Base-by-base conservation (phyloP, 1,140 invertebrate species). In the Pissodes strobi region DNA sequence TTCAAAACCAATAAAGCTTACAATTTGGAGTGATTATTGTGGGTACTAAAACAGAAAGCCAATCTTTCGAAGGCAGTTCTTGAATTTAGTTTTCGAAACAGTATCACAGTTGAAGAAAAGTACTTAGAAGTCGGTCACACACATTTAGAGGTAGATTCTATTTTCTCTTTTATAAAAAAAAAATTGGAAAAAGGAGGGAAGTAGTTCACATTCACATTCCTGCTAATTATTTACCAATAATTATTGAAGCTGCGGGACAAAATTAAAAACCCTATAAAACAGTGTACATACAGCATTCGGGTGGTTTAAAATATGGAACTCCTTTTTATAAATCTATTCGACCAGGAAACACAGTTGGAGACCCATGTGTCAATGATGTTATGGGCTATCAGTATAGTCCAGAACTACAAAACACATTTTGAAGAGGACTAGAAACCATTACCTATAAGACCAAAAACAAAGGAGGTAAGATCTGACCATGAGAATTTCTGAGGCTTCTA, bases 111-210 rank as follows among this genome's bases (percentile, higher is more conserved):
- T 58, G 49, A 41, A 5, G 38, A 58, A 58, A 58, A 46, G 22
- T 58, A 58, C 17, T 18, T 58, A n/a, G 56, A 58, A 22, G 56
- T 46, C n/a, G 56, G 41, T n/a, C 56, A 46, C 1, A 58, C 56
- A 12, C 56, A 58, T 5, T 45, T 58, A 39, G 56, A n/a, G n/a
- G n/a, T n/a, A n/a, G n/a, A n/a, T n/a, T 30, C 27, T 12, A n/a
- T n/a, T n/a, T n/a, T n/a, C n/a, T n/a, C n/a, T n/a, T n/a, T n/a
- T n/a, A n/a, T n/a, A n/a, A n/a, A n/a, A n/a, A n/a, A n/a, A n/a
- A n/a, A n/a, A n/a, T n/a, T n/a, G n/a, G n/a, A n/a, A n/a, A n/a
- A n/a, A n/a, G n/a, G n/a, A n/a, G n/a, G n/a, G n/a, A n/a, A n/a
- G n/a, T n/a, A n/a, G n/a, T n/a, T n/a, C n/a, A n/a, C n/a, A 30